These are phyloP conservation scores for Pterostichus niger DNA, from an alignment of 2,888 invertebrate genomes.

Conservation along the genomic window DNA sequence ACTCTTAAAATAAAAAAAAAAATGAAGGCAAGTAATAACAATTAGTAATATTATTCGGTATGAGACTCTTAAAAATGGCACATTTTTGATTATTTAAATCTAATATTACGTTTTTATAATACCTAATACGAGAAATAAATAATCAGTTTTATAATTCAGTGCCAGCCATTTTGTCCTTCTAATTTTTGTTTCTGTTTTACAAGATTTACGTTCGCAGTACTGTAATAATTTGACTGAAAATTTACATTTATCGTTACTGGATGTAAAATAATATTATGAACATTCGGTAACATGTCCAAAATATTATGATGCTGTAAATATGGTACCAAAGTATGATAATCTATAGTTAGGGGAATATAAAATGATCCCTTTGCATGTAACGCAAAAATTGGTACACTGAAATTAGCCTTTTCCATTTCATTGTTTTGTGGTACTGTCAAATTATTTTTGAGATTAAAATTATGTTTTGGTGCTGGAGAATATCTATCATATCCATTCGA, in stretches of 20 bases:
- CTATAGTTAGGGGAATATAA: conserved; percentile 92
- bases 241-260: conserved; percentile 95
- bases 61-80: conserved; percentile 40
- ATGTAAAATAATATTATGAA: conserved; percentile 84
- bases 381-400: conserved; percentile 92
- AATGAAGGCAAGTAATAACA: conserved; percentile 37
- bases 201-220: background rate
- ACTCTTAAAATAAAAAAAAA: conserved; percentile 33
- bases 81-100: conserved; percentile 18
- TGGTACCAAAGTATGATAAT: conserved; percentile 85
- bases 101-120: conserved; percentile 8
- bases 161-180: conserved; percentile 66
- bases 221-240: conserved; percentile 77
- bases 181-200: conserved; percentile 56
- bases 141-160: conserved; percentile 20
- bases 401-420: conserved; percentile 71
- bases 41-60: conserved; percentile 33
- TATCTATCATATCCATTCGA: conserved; percentile 69
- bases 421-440: conserved; percentile 57
- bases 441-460: conserved; percentile 69
- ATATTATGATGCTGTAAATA: conserved; percentile 83
- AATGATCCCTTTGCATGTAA: conserved; percentile 93
- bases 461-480: conserved; percentile 66
- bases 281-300: conserved; percentile 79
- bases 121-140: background rate